Percentiles rank a stretch among this genome's conserved stretches.
phyloP scores from a whole-genome alignment of 1,140 invertebrate genomes.

The Drosophila athabasca region DNA sequence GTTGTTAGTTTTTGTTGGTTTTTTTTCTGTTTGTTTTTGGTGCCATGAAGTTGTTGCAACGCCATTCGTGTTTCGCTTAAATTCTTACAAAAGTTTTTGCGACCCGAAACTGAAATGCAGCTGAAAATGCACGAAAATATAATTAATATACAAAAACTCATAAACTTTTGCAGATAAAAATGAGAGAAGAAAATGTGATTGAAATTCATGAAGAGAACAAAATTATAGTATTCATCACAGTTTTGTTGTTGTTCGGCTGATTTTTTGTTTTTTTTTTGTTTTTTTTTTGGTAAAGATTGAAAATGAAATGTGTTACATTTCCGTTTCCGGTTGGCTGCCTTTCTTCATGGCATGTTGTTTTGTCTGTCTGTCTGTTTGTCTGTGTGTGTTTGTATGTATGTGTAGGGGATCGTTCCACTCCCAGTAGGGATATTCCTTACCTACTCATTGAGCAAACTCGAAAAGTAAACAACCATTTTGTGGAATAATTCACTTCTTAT shows the following conservation, averaged over 20 bases:
- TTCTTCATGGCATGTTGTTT: slow-evolving; percentile 49
- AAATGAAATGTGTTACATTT: slow-evolving; percentile 28
- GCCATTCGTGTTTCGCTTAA: slow-evolving; percentile 33
- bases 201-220: slow-evolving; percentile 26
- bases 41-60: slow-evolving; percentile 63
- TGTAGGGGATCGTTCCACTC: background rate
- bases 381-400: background rate
- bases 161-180: background rate
- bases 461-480: slow-evolving; percentile 73
- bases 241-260: slow-evolving; percentile 63
- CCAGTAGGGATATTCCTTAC: slow-evolving; percentile 6
- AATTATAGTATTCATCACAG: slow-evolving; percentile 75
- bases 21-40: slow-evolving; percentile 18
- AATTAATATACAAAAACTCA: slow-evolving; percentile 7
- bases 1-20: slow-evolving; percentile 6
- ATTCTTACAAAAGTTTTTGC: slow-evolving; percentile 40
- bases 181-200: slow-evolving; percentile 9
- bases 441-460: slow-evolving; percentile 24
- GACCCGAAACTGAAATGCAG: slow-evolving; percentile 17
- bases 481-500: slow-evolving; percentile 46
- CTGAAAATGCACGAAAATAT: slow-evolving; percentile 15
- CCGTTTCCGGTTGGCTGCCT: slow-evolving; percentile 34
- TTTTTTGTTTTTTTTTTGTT: slow-evolving; percentile 36
- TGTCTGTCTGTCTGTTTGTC: slow-evolving; percentile 1
- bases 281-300: slow-evolving; percentile 14